Evolutionary conservation across 2,888 invertebrate genomes (phyloP), one percentile per base, ranked within the genome.

Genomic region (Pristionchus arcanus): DNA sequence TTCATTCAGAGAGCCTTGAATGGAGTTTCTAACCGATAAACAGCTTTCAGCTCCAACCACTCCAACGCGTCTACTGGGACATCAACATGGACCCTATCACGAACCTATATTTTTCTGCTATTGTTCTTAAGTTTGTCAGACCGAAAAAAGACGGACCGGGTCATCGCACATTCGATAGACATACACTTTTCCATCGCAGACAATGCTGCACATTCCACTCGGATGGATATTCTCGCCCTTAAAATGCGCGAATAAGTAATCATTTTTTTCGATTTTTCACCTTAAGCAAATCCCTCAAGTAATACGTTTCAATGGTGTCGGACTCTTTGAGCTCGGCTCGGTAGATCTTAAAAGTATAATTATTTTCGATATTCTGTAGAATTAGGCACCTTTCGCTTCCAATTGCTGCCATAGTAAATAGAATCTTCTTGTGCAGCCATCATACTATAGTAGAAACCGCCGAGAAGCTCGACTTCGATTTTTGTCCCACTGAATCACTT

Each of bases 351-450:
- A 9, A 42, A 42, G 42, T 3, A 9, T 3, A 42, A 42, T 5
- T 42, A 3, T 5, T 42, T 55, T 55, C 16, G 2, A 2, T 15
- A 71, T 71, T 19, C 28, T 71, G 9, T n/a, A n/a, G 42, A 42
- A 42, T 9, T 42, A 42, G 42, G 3, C 42, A 42, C 42, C 9
- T 42, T 42, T 42, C 71, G 28, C 19, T 71, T 71, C 71, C 71
- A 71, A 71, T 71, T 71, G 71, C 71, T 71, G 15, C 71, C 71
- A 28, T 71, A 71, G 71, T 71, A 71, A 19, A 71, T 71, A 11
- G 71, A 31, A 15, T 71, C 71, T 71, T 15, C 71, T 15, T 71
- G 71, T n/a, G 71, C 71, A 34, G 71, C 31, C 71, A 71, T 34
- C 15, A 71, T 71, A 34, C 71, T 71, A 28, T 71, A 31, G 4